Base-by-base conservation (phyloP, 2,113 vertebrate species). In the Tyto alba region DNA sequence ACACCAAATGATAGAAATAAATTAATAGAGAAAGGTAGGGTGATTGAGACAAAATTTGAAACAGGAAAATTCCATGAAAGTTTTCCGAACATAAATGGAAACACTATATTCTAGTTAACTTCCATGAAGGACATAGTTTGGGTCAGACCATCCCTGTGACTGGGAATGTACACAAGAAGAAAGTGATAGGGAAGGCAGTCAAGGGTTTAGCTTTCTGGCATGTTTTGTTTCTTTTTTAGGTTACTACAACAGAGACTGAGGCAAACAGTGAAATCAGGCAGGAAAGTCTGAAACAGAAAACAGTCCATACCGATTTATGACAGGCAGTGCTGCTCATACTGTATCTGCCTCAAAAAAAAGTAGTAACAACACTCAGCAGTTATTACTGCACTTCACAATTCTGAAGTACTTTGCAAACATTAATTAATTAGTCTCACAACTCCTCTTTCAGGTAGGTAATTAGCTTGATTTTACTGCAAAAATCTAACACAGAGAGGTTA, bases 351-450 rank as follows among this genome's bases (percentile, higher is more conserved):
- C 52, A n/a, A 30, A 78, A 79, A 69, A 69, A 26, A 53, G 18
- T 32, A 92, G 12, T 11, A 53, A 45, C 41, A 56, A 22, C 69
- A 22, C 69, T 84, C 89, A 67, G 60, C 47, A 85, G 74, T 40
- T 82, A 73, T 21, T 14, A 3, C 29, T 40, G 67, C 68, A 29
- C 74, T 93, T 90, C 45, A 45, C 26, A 41, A 9, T 14, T 55
- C 6, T 75, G 19, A 47, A 96, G 78, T 50, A 50, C 80, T 74
- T 48, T 10, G 59, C 87, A 96, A 96, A 95, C 69, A 90, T 38
- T 48, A 78, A 91, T 95, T 94, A 91, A 93, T 94, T 85, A 91
- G 62, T 53, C 52, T 88, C 69, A 72, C 67, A 92, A 52, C 19
- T 60, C 40, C 50, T 84, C 77, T 94, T 50, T 66, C 40, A 93